These are phyloP conservation scores for Lepeophtheirus salmonis DNA, from an alignment of 1,140 invertebrate species.

Conservation along the genomic window DNA sequence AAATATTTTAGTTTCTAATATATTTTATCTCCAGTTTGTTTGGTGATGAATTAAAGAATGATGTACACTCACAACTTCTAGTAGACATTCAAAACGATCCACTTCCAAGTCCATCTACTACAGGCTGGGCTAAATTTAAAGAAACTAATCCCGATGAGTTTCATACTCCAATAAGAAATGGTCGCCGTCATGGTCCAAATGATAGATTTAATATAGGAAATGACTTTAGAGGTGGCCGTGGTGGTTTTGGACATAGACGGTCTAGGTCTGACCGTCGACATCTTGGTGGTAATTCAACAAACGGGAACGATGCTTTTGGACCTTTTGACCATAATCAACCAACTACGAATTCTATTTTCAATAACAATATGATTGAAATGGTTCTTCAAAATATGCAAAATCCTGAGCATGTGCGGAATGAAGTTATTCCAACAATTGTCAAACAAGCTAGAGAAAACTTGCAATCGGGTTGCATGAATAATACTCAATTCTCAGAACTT, in stretches of 20 bases:
- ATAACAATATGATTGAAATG: not conserved
- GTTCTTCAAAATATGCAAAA: not conserved
- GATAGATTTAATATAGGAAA: not conserved
- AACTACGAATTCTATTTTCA: not conserved
- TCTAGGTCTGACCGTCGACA: not conserved
- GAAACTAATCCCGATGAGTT: slow-evolving; percentile 12
- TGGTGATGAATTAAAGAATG: not conserved
- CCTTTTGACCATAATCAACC: not conserved
- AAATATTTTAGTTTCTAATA: not conserved
- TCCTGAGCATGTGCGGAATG: slow-evolving; percentile 1
- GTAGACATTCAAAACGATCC: too few species aligned
- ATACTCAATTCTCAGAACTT: slow-evolving; percentile 6
- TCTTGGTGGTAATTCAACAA: not conserved
- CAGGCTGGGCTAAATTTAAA: slow-evolving; percentile 15
- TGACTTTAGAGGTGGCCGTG: not conserved
- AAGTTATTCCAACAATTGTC: slow-evolving; percentile 10
- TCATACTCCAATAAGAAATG: not conserved
- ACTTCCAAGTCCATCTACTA: not conserved
- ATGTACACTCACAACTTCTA: too few species aligned
- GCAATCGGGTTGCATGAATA: slow-evolving; percentile 4
- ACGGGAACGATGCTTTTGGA: not conserved
- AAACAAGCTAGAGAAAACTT: not conserved
- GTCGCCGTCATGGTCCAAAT: not conserved
- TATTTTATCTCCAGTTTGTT: not conserved
- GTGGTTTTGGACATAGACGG: too few species aligned